These are phyloP conservation scores for Galagoides demidoff DNA, from an alignment of 2,797 vertebrate species.

Conservation along the genomic window DNA sequence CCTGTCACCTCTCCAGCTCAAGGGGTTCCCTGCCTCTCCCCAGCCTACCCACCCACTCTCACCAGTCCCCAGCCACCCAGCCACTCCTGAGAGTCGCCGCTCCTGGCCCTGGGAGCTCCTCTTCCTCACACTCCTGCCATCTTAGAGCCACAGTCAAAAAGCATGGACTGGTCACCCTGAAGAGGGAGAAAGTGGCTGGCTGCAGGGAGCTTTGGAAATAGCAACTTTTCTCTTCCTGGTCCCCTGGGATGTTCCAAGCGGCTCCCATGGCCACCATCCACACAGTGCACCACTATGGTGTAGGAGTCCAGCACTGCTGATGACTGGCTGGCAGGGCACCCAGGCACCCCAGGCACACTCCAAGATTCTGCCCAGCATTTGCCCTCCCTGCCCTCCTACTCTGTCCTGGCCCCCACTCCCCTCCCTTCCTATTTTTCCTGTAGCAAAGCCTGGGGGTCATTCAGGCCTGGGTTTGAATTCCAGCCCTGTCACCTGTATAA, in stretches of 20 bases:
- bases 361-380: neutral
- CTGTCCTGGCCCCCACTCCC: neutral
- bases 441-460: neutral
- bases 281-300: neutral
- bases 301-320: neutral
- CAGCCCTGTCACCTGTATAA: neutral
- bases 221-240: neutral
- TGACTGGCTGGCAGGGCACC: neutral
- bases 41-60: neutral
- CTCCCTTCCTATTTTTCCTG: neutral
- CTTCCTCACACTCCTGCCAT: neutral
- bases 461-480: neutral
- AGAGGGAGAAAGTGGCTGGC: neutral
- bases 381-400: neutral
- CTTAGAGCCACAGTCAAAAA: neutral
- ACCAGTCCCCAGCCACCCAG: neutral
- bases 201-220: neutral
- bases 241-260: neutral
- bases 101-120: neutral
- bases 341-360: neutral
- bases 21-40: neutral
- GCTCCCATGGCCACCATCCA: neutral
- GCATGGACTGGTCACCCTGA: too few species aligned
- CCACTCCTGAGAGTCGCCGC: neutral
- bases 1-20: neutral